Evolutionary conservation across 2,888 invertebrate species (phyloP).

Genomic region (Orchesella flavescens): DNA sequence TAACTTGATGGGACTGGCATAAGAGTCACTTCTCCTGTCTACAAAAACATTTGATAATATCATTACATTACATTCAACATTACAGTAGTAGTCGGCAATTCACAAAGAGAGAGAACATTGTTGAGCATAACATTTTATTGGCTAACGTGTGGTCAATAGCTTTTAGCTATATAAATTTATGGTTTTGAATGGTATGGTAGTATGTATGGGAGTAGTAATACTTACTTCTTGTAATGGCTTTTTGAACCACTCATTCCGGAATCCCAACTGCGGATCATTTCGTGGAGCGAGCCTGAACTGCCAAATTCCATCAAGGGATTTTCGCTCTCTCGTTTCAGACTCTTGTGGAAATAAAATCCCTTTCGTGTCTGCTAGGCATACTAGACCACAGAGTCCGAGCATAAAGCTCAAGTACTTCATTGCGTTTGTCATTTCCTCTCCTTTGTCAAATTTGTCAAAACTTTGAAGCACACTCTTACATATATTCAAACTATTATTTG

Average conservation of each 20-base stretch:
- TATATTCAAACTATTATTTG: too few relatives aligned
- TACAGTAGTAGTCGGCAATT: neutral
- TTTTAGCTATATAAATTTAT: too few relatives aligned
- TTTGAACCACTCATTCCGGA: slow-evolving; percentile 72
- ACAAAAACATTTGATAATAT: neutral
- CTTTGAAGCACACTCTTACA: too few relatives aligned
- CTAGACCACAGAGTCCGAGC: neutral
- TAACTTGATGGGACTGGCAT: slow-evolving; percentile 98
- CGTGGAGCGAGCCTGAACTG: slow-evolving; percentile 73
- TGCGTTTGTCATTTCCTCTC: too few relatives aligned
- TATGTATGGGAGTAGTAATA: slow-evolving; percentile 45
- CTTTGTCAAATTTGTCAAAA: too few relatives aligned
- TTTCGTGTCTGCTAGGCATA: neutral
- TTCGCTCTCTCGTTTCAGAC: slow-evolving; percentile 75
- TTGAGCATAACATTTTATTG: neutral
- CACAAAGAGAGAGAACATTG: neutral
- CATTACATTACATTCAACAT: neutral
- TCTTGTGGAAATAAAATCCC: slow-evolving; percentile 73
- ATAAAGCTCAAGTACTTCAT: too few relatives aligned
- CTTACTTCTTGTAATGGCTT: slow-evolving; percentile 50
- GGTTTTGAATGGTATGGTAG: neutral
- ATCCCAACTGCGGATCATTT: slow-evolving; percentile 68
- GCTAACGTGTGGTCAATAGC: too few relatives aligned
- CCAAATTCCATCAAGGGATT: slow-evolving; percentile 77
- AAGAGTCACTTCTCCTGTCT: slow-evolving; percentile 82